Evolutionary conservation across 2,888 invertebrate genomes (phyloP), one percentile per base, ranked within the genome.

Genomic region (Catocala fraxini): DNA sequence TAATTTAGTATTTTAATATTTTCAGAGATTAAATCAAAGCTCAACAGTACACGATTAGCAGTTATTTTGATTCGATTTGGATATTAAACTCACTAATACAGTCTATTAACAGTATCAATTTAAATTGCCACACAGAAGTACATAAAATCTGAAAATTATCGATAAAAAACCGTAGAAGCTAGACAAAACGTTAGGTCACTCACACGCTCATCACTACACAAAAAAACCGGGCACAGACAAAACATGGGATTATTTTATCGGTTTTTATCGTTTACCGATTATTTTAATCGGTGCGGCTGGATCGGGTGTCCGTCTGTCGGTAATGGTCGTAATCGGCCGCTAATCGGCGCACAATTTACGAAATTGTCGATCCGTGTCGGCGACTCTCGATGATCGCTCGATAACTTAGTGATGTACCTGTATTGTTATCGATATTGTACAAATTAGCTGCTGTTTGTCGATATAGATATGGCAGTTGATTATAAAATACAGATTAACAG

Each of bases 271-370:
- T 85, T 91, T 90, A 89, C 87, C 93, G 92, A 93, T 93, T 93
- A 93, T 93, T 93, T 92, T 93, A 93, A 93, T 93, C 92, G 92
- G 82, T 81, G 72, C 75, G 80, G 79, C 76, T 80, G 83, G 84
- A 87, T 86, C 92, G 92, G 93, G 93, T 93, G 93, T 93, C 90
- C 92, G 93, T 89, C 91, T 89, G 90, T 84, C 90, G 83, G 91
- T 93, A 93, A 93, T 92, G 85, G 89, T 86, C 90, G 93, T 94
- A 93, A 93, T 92, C 93, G 93, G 83, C 83, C 92, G 93, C 93
- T 94, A 93, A 94, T 93, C 93, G 93, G 91, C 78, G 89, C 87
- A 92, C 93, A 92, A 94, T 94, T 94, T 94, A 93, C 93, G 83
- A 94, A 94, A 94, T 94, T 93, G 93, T 93, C 88, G 91, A 91